Conservation (phyloP, 2,113 vertebrate genomes). For the Nycticryphes semicollaris region DNA sequence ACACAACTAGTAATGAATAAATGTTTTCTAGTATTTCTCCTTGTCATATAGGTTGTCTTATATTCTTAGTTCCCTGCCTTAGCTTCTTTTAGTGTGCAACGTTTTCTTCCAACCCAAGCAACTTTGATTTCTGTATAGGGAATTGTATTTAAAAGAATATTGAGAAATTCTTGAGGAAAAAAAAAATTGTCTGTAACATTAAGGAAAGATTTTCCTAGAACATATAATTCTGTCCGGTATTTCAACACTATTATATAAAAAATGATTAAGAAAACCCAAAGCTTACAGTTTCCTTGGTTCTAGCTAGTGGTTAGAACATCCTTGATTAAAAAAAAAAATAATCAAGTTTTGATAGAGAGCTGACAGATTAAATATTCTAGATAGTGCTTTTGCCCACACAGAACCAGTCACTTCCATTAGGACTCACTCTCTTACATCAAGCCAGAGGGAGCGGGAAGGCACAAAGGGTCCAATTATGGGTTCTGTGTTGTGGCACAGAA, state of each 20-base stretch:
- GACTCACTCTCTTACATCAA: not conserved
- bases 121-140: not conserved
- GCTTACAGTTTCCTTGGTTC: not conserved
- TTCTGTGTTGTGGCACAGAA: not conserved
- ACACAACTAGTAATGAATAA: not conserved
- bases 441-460: not conserved
- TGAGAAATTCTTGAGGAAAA: not conserved
- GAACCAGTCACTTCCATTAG: not conserved
- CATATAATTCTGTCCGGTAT: not conserved
- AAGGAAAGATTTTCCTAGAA: not conserved
- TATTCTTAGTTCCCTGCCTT: not conserved
- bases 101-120: not conserved
- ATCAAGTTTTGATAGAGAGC: not conserved
- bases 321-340: not conserved
- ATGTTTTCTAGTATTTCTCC: not conserved
- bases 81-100: not conserved
- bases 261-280: not conserved
- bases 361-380: not conserved
- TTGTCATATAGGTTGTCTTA: not conserved
- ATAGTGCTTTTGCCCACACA: not conserved
- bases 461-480: not conserved
- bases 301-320: not conserved
- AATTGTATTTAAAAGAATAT: not conserved
- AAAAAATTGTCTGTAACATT: not conserved
- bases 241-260: not conserved